phyloP scores from a whole-genome alignment of 2,888 invertebrate species.

The Tipula helvola region DNA sequence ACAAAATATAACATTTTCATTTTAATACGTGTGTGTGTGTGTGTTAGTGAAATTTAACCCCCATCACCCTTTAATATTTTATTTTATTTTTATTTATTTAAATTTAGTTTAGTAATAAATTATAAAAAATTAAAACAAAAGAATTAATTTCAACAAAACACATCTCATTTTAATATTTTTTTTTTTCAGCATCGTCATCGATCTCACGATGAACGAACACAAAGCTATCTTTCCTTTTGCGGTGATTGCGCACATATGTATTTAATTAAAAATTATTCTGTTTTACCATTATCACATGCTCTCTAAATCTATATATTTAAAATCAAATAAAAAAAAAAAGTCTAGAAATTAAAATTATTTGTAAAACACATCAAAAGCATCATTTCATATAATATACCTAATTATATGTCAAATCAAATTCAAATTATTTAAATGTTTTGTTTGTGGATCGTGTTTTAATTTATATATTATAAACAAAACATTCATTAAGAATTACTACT shows the following conservation, averaged over 20 bases:
- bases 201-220: neutral
- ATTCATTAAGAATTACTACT: neutral
- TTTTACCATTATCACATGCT: neutral
- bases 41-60: neutral
- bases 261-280: neutral
- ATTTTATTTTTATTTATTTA: neutral
- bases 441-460: neutral
- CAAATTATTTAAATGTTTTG: neutral
- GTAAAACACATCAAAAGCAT: neutral
- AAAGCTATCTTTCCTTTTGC: neutral
- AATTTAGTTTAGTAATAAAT: neutral
- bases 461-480: neutral
- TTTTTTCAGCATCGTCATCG: neutral
- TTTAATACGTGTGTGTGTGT: neutral
- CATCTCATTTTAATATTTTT: neutral
- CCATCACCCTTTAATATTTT: neutral
- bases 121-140: neutral
- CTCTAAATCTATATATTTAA: neutral
- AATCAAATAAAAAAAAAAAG: neutral
- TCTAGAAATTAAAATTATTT: neutral
- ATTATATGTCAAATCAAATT: neutral
- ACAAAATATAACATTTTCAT: neutral
- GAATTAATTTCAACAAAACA: slow-evolving; percentile 6
- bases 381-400: neutral
- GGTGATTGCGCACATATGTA: neutral